Evolutionary conservation across 2,888 invertebrate genomes (phyloP).

Genomic region (Carabus problematicus): DNA sequence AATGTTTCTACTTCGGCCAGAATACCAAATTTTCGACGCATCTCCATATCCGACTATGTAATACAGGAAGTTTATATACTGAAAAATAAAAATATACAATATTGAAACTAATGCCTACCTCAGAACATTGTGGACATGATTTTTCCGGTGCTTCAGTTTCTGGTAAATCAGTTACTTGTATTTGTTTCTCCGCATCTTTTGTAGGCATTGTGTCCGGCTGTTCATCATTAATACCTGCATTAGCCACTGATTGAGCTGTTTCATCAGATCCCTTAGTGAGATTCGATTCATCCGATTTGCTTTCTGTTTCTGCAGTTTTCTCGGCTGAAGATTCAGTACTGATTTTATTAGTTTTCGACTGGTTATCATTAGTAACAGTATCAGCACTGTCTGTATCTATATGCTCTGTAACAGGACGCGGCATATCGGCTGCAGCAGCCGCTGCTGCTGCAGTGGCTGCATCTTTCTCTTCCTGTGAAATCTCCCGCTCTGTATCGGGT

Average conservation of each 20-base stretch:
- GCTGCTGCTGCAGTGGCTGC: conserved; percentile 59
- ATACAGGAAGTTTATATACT: no score
- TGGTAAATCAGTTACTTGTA: conserved; percentile 16
- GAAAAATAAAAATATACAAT: no score
- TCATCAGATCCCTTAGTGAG: background rate
- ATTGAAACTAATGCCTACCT: conserved; percentile 2
- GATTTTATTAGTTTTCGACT: background rate
- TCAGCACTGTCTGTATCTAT: conserved; percentile 47
- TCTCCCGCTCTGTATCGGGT: conserved; percentile 72
- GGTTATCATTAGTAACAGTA: conserved; percentile 47
- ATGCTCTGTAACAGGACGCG: conserved; percentile 39
- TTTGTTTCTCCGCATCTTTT: background rate
- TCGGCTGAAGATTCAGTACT: background rate
- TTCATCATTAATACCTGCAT: conserved; percentile 18
- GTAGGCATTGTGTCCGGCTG: background rate
- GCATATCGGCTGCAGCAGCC: conserved; percentile 54
- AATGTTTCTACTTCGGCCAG: background rate
- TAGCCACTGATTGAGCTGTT: background rate
- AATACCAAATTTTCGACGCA: background rate
- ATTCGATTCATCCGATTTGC: background rate
- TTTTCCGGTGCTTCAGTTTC: conserved; percentile 19
- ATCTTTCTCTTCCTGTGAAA: conserved; percentile 72
- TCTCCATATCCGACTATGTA: background rate
- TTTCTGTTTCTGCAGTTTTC: background rate
- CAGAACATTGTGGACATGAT: conserved; percentile 25